A percentile compares a stretch with the other conserved stretches of the same genome.
Conservation (phyloP, 2,797 vertebrate genomes). For the Micromesistius poutassou region DNA sequence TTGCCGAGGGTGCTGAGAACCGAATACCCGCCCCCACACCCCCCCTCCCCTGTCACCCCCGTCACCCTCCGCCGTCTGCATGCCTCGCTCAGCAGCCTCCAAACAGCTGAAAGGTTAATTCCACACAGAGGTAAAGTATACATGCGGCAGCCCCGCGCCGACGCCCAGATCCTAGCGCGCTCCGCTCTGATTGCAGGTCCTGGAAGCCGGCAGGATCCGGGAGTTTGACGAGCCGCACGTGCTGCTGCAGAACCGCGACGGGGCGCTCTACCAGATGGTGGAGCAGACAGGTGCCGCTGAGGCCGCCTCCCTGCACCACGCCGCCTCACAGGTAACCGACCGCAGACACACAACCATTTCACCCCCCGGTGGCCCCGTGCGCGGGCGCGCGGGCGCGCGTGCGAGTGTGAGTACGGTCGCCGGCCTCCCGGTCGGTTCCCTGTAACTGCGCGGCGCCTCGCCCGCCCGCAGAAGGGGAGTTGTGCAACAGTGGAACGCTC, state of each 20-base stretch:
- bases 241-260: slow-evolving; percentile 86
- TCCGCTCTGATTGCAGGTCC: slow-evolving; percentile 68
- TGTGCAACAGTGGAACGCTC: slow-evolving; percentile 38
- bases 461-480: slow-evolving; percentile 57
- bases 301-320: slow-evolving; percentile 78
- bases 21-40: slow-evolving; percentile 17
- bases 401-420: not conserved
- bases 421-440: slow-evolving; percentile 12
- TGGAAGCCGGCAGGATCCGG: slow-evolving; percentile 86
- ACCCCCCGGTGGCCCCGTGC: slow-evolving; percentile 18
- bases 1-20: slow-evolving; percentile 53
- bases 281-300: slow-evolving; percentile 87
- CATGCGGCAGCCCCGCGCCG: slow-evolving; percentile 24
- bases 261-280: slow-evolving; percentile 90
- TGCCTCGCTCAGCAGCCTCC: slow-evolving; percentile 59
- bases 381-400: not conserved
- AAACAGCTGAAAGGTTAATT: slow-evolving; percentile 71
- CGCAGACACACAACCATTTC: too few species aligned
- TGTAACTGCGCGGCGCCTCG: slow-evolving; percentile 49
- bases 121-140: slow-evolving; percentile 66
- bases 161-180: slow-evolving; percentile 36
- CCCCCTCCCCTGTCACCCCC: too few species aligned
- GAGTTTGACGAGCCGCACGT: slow-evolving; percentile 88
- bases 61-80: slow-evolving; percentile 59
- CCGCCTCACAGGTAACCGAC: slow-evolving; percentile 78